phyloP scores from a whole-genome alignment of 2,113 vertebrate species.

The Mesitornis unicolor region DNA sequence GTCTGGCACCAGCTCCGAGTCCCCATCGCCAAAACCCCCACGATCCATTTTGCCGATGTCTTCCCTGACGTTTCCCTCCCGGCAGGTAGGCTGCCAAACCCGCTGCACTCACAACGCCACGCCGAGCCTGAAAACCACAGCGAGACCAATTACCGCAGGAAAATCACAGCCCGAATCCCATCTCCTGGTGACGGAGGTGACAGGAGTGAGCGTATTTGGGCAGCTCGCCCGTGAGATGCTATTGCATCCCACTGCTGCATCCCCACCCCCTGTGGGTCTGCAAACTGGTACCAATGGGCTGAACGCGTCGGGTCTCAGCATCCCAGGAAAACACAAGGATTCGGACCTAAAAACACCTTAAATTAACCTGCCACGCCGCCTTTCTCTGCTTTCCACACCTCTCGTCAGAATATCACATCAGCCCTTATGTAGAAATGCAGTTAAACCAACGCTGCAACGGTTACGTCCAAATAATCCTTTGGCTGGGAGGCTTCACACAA shows the following conservation, averaged over 20 bases:
- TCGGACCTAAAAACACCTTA: too few species aligned
- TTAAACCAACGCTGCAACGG: conserved; percentile 9
- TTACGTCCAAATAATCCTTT: conserved; percentile 32
- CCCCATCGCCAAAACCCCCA: too few species aligned
- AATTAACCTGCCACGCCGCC: not conserved
- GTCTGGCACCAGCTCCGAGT: too few species aligned
- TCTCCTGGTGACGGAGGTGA: conserved; percentile 69
- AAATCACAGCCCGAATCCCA: conserved; percentile 64
- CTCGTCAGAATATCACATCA: conserved; percentile 24
- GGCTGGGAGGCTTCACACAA: not conserved
- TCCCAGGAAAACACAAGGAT: too few species aligned
- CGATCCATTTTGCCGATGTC: conserved; percentile 32
- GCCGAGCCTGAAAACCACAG: conserved; percentile 72
- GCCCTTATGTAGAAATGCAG: not conserved
- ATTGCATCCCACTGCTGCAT: not conserved
- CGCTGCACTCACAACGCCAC: conserved; percentile 74
- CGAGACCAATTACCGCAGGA: conserved; percentile 81
- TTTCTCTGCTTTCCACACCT: conserved; percentile 24
- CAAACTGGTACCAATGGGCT: too few species aligned
- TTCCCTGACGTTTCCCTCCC: conserved; percentile 60
- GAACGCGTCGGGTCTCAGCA: too few species aligned
- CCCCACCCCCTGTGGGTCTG: too few species aligned
- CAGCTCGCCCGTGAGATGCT: not conserved
- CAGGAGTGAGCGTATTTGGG: conserved; percentile 61
- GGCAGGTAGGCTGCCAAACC: conserved; percentile 73